Percentiles rank a stretch among this genome's conserved stretches.
Evolutionary conservation across 2,797 vertebrate genomes (phyloP).

Genomic region (Rhinella marina): DNA sequence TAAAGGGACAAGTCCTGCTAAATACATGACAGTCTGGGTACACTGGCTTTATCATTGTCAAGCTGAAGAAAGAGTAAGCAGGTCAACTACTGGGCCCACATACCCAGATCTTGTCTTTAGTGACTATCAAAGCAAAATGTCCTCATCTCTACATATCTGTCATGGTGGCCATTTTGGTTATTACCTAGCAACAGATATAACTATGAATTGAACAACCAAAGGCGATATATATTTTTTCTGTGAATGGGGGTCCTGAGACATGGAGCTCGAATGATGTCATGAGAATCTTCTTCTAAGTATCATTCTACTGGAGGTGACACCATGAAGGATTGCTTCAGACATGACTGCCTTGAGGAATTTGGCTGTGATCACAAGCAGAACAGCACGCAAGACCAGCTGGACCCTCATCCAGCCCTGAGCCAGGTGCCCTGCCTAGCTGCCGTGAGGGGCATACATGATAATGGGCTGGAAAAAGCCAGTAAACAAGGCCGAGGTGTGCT

Average conservation of each 20-base stretch:
- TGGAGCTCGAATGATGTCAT: conserved; percentile 31
- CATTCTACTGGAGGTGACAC: conserved; percentile 20
- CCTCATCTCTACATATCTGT: not conserved
- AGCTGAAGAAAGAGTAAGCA: too few species aligned
- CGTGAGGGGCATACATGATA: not conserved
- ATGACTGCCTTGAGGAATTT: conserved; percentile 50
- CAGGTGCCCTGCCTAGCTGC: conserved; percentile 12
- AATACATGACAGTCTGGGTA: too few species aligned
- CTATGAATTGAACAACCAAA: not conserved
- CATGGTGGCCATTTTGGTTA: not conserved
- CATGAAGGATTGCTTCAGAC: conserved; percentile 55
- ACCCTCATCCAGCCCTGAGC: conserved; percentile 43
- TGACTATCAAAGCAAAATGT: not conserved
- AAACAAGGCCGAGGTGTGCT: not conserved
- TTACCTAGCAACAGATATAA: not conserved
- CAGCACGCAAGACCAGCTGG: conserved; percentile 44
- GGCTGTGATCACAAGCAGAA: conserved; percentile 58
- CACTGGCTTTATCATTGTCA: too few species aligned
- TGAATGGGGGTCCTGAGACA: not conserved
- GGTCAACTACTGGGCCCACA: too few species aligned
- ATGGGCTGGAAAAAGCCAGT: not conserved
- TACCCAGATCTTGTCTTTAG: too few species aligned
- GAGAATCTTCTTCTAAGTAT: conserved; percentile 15
- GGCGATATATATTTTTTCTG: not conserved
- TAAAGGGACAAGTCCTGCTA: too few species aligned